Conservation (phyloP, 2,888 invertebrate genomes). For the Synanthedon myopaeformis region DNA sequence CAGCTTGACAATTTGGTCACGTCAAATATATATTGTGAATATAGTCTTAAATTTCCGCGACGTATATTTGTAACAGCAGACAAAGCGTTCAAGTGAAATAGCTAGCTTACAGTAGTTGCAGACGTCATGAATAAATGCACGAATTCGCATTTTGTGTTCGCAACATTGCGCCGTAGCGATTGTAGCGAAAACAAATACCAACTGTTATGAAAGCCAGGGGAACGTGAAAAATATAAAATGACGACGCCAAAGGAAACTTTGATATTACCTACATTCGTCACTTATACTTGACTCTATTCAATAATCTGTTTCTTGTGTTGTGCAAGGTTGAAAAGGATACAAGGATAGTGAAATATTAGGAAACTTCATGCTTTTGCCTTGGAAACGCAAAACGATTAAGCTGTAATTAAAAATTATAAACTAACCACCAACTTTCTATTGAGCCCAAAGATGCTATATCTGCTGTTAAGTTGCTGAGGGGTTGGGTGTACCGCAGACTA, state of each 20-base stretch:
- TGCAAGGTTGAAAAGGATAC: too few relatives aligned
- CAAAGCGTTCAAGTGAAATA: constrained; percentile 7
- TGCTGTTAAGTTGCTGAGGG: too few relatives aligned
- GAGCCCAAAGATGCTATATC: too few relatives aligned
- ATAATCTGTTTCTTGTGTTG: too few relatives aligned
- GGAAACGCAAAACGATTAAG: too few relatives aligned
- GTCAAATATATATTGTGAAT: constrained; percentile 3
- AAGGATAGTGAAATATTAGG: too few relatives aligned
- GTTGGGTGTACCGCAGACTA: too few relatives aligned
- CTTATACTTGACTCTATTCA: too few relatives aligned
- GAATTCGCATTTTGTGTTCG: neutral
- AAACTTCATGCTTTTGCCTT: too few relatives aligned
- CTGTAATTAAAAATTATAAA: too few relatives aligned
- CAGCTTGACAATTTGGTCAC: too few relatives aligned
- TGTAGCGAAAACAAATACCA: neutral
- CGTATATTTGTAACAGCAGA: constrained; percentile 5
- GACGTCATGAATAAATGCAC: constrained; percentile 8
- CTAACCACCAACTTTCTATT: too few relatives aligned
- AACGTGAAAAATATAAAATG: neutral
- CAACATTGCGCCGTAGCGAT: neutral
- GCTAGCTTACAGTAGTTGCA: constrained; percentile 5
- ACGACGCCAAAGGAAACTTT: neutral
- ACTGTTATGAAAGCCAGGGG: neutral
- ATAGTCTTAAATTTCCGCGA: constrained; percentile 1
- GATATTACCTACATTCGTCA: neutral